Evolutionary conservation across 2,797 vertebrate genomes (phyloP), one percentile per base, ranked within the genome.

Genomic region (Decapterus maruadsi): DNA sequence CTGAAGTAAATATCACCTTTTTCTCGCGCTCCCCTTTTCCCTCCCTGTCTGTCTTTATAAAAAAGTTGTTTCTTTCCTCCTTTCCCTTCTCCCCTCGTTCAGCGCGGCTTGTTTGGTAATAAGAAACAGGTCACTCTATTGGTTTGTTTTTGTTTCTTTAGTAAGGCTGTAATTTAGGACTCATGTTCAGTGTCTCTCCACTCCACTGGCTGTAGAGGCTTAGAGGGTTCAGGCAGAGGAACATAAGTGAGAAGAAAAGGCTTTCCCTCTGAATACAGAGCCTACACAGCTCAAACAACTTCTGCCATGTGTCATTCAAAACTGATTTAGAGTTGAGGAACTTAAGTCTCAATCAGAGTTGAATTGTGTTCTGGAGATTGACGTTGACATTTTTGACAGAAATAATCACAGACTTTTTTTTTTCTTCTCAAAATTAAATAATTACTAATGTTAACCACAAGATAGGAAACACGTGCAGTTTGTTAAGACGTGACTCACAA

Each of bases 141-240:
- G 88, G 89, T 90, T 93, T 94, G 93, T 93, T 94, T 94, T 93
- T 90, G 89, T 94, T 94, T 93, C 90, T 90, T 88, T 89, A 89
- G 88, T 92, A 90, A 92, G 92, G 87, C 87, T 92, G 88, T 93
- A 93, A 94, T 94, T 93, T 93, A 81, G 92, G 88, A 91, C 92
- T 93, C 91, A 90, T 94, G 93, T 93, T 94, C 89, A 92, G 92
- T 91, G 89, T 94, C 90, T 92, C 85, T 84, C 77, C 81, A 82
- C 90, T 90, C 69, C 81, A 60, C 80, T 82, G 85, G 86, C 90
- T 90, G 81, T 59, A 86, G 86, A 87, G 84, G 83, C 89, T 89
- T 82, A 85, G 69, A 90, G 87, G 81, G 80, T 85, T 90, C 89
- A 88, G 87, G 82, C 88, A 73, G 85, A 84, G 81, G 83, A 88